Evolutionary conservation across 2,888 invertebrate species (phyloP).

Genomic region (Lithophane leautieri): DNA sequence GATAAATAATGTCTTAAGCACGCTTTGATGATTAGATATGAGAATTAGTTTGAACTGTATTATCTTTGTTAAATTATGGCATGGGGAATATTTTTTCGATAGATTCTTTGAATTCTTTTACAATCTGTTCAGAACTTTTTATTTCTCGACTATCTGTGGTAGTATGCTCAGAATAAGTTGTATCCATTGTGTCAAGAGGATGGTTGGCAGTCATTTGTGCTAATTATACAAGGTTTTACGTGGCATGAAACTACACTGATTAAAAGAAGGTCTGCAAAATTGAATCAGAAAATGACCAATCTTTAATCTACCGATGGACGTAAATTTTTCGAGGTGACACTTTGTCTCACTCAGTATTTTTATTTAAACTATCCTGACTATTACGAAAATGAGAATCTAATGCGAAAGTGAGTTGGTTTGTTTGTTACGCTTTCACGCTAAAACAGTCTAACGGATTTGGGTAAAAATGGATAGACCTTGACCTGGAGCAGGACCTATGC

Average conservation of each 20-base stretch:
- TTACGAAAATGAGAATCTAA: too few species aligned
- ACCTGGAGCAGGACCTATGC: too few species aligned
- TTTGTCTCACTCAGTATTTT: neutral
- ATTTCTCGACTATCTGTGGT: neutral
- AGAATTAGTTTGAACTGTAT: conserved; percentile 38
- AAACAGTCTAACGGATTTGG: too few species aligned
- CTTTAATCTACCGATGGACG: neutral
- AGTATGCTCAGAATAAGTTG: too few species aligned
- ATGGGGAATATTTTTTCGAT: neutral
- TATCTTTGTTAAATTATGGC: conserved; percentile 11
- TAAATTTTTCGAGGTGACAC: neutral
- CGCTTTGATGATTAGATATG: conserved; percentile 32
- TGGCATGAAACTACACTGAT: too few species aligned
- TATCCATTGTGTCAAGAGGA: too few species aligned
- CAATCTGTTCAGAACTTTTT: neutral
- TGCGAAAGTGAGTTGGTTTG: too few species aligned
- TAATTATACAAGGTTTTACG: too few species aligned
- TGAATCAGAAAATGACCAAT: neutral
- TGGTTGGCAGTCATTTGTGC: too few species aligned
- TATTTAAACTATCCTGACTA: neutral
- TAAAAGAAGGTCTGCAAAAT: too few species aligned
- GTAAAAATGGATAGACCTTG: too few species aligned
- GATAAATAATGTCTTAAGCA: conserved; percentile 41
- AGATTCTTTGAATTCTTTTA: neutral
- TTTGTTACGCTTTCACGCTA: too few species aligned